A percentile compares a stretch with the other conserved stretches of the same genome.
Evolutionary conservation across 2,113 vertebrate species (phyloP).

Genomic region (Microcebus murinus): DNA sequence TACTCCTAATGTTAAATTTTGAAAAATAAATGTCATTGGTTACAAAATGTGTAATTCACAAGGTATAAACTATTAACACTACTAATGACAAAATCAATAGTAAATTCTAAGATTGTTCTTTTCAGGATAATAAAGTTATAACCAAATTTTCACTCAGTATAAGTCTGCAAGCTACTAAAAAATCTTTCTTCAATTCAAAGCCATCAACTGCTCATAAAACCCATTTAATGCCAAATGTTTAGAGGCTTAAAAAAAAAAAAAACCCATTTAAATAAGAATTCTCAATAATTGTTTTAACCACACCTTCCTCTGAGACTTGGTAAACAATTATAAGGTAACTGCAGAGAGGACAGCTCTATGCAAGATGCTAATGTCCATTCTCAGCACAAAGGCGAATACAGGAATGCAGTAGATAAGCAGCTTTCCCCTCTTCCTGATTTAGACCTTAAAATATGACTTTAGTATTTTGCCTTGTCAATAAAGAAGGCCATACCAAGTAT

Average conservation of each 20-base stretch:
- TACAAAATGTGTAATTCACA: constrained; percentile 9
- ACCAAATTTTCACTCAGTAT: background rate
- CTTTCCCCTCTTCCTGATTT: background rate
- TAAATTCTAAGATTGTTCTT: background rate
- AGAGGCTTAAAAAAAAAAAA: too few relatives aligned
- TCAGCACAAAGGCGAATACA: background rate
- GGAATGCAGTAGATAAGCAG: background rate
- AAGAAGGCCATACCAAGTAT: background rate
- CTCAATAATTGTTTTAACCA: background rate
- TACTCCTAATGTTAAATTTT: background rate
- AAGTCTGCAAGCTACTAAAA: background rate
- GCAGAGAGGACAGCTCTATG: background rate
- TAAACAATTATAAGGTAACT: background rate
- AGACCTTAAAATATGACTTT: background rate
- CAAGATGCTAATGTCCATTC: background rate
- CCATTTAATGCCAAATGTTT: too few relatives aligned
- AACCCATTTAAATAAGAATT: background rate
- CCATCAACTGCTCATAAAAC: background rate
- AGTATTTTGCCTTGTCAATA: background rate
- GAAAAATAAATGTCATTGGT: constrained; percentile 27
- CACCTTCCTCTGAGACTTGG: background rate
- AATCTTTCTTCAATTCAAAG: constrained; percentile 15
- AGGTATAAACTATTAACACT: background rate
- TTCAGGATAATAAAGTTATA: background rate
- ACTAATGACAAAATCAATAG: background rate